A percentile compares a stretch with the other conserved stretches of the same genome.
These are phyloP conservation scores for Oscheius sp. DNA, from an alignment of 2,888 invertebrate genomes.

Conservation along the genomic window DNA sequence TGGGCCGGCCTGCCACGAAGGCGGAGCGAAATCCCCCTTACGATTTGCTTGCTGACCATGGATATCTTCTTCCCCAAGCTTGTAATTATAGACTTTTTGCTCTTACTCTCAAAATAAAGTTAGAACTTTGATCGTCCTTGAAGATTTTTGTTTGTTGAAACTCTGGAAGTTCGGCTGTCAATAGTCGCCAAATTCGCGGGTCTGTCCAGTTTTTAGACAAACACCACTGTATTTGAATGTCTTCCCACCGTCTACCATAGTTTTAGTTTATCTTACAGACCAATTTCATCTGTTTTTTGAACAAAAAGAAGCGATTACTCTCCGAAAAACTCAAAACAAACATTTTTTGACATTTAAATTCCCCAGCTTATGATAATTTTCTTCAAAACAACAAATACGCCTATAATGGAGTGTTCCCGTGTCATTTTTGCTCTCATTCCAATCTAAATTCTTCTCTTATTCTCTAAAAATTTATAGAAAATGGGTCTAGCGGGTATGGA, in stretches of 20 bases:
- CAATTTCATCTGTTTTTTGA: too few species aligned
- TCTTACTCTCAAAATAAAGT: background rate
- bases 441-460: too few species aligned
- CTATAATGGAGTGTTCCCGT: too few species aligned
- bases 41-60: conserved; percentile 1
- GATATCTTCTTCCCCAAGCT: conserved; percentile 16
- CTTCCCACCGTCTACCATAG: background rate
- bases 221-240: background rate
- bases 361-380: too few species aligned
- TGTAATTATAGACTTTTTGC: background rate
- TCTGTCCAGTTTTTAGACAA: conserved; percentile 17
- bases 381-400: too few species aligned
- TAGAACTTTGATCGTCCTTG: background rate
- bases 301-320: too few species aligned
- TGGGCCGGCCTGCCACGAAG: conserved; percentile 30
- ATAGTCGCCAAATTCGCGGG: conserved; percentile 1
- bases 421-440: too few species aligned
- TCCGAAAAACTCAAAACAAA: too few species aligned
- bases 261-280: background rate
- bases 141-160: background rate
- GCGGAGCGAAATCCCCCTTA: conserved; percentile 10
- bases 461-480: background rate
- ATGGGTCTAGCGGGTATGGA: conserved; percentile 48
- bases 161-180: background rate
- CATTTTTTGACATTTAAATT: too few species aligned